Base-by-base conservation (phyloP, 2,113 vertebrate genomes). In the Acanthochromis polyacanthus region DNA sequence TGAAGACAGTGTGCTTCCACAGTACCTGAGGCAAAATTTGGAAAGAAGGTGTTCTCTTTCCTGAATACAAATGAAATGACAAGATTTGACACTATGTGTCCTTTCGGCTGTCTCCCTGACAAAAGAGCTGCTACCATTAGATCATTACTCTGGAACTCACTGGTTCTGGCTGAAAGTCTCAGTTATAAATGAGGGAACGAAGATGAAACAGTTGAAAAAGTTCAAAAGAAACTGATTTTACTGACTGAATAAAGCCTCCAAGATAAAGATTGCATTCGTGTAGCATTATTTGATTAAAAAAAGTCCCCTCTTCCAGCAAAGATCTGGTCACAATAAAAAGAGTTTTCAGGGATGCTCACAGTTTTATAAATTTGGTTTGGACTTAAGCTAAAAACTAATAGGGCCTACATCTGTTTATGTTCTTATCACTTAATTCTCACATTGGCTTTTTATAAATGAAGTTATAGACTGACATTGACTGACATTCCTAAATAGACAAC, bases 61-160 rank as follows among this genome's bases (percentile, higher is more conserved):
- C 25, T 57, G 84, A 92, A 88, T 89, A 82, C 53, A 85, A 85
- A 87, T 84, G 43, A 82, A 77, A 75, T 30, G 46, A 78, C 30
- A 63, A 68, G 40, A 75, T 88, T 81, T 70, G 69, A 80, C 55
- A 71, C 60, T 66, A 46, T 72, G 43, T 64, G 78, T 64, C 60
- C 56, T 53, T 52, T 80, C 82, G 78, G 80, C 78, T 65, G 52
- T 60, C 51, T 46, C 38, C 62, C 75, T 45, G 60, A 75, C 77
- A 74, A 25, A 14, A 57, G 17, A 73, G 52, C 68, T 64, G 61
- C 57, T 16, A 40, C 60, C 56, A 78, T 81, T 69, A 82, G 43
- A 73, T 12, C 16, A 7, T 63, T 57, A 62, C 52, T 38, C 12
- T n/a, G 19, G 75, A 80, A 71, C 58, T 58, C 43, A 20, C 32